Evolutionary conservation across 2,888 invertebrate species (phyloP).

Genomic region (Aleiodes leptofemur): DNA sequence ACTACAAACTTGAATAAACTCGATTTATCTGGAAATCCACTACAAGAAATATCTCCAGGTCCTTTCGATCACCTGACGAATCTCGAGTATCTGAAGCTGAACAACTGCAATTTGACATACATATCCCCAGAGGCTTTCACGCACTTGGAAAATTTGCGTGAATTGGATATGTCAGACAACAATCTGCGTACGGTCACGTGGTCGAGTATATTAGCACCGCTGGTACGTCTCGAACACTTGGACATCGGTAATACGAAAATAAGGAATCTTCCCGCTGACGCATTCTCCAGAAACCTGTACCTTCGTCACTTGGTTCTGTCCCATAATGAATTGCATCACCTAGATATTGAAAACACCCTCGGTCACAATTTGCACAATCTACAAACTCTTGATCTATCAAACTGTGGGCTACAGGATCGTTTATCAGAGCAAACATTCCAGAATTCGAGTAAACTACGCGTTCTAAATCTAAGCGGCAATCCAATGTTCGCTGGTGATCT

Average conservation of each 20-base stretch:
- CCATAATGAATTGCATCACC: constrained; percentile 80
- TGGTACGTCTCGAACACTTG: constrained; percentile 80
- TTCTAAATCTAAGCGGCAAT: constrained; percentile 82
- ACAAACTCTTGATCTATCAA: constrained; percentile 82
- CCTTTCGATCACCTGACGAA: constrained; percentile 81
- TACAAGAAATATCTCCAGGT: constrained; percentile 78
- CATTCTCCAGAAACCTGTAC: constrained; percentile 81
- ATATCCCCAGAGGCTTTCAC: constrained; percentile 79
- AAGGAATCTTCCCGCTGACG: constrained; percentile 80
- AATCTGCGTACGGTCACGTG: constrained; percentile 78
- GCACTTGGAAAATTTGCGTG: constrained; percentile 79
- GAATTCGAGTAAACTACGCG: constrained; percentile 82
- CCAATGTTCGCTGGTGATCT: constrained; percentile 82
- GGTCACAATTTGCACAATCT: constrained; percentile 81
- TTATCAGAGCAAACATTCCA: constrained; percentile 83
- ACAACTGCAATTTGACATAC: constrained; percentile 80
- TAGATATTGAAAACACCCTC: constrained; percentile 81
- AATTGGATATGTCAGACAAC: constrained; percentile 81
- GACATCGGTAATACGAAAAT: constrained; percentile 81
- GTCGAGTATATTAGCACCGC: constrained; percentile 79
- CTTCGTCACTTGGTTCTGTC: constrained; percentile 81
- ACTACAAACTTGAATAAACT: constrained; percentile 81
- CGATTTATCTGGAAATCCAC: constrained; percentile 83
- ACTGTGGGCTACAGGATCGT: constrained; percentile 82
- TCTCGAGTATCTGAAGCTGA: constrained; percentile 81